Evolutionary conservation across 2,888 invertebrate genomes (phyloP).

Genomic region (Nomada flava): DNA sequence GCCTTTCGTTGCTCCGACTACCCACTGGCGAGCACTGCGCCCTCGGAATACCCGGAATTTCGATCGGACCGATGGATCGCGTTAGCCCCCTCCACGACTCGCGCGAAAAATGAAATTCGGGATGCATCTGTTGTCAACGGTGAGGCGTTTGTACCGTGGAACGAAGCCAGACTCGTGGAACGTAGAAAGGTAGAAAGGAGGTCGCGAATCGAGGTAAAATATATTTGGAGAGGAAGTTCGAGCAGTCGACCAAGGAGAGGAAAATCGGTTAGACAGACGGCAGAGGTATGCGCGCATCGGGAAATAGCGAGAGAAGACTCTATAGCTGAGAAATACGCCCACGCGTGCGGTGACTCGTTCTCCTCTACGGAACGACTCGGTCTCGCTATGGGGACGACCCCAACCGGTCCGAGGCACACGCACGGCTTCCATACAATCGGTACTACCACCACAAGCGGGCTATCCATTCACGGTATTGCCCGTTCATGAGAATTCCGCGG

Average conservation of each 20-base stretch:
- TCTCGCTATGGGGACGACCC: slow-evolving; percentile 67
- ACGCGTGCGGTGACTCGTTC: slow-evolving; percentile 67
- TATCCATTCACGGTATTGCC: slow-evolving; percentile 72
- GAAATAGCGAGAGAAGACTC: slow-evolving; percentile 64
- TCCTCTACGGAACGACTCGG: slow-evolving; percentile 37
- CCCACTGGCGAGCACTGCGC: neutral
- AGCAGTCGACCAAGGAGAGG: no score
- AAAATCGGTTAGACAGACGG: neutral
- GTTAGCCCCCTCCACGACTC: slow-evolving; percentile 10
- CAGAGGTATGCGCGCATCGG: slow-evolving; percentile 31
- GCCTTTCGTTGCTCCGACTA: slow-evolving; percentile 52
- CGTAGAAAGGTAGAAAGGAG: no score
- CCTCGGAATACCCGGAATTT: no score
- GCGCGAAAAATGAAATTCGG: slow-evolving; percentile 19
- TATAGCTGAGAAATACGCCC: slow-evolving; percentile 74
- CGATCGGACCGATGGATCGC: no score
- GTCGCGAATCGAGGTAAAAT: no score
- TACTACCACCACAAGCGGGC: slow-evolving; percentile 62
- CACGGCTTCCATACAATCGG: slow-evolving; percentile 64
- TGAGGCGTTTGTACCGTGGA: neutral
- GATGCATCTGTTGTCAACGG: slow-evolving; percentile 5
- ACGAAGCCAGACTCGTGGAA: no score
- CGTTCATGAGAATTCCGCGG: slow-evolving; percentile 71
- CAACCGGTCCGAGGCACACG: slow-evolving; percentile 71
- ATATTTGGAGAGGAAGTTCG: no score